These are phyloP conservation scores for Gastrophryne carolinensis DNA, from an alignment of 2,797 vertebrate species.

Conservation along the genomic window DNA sequence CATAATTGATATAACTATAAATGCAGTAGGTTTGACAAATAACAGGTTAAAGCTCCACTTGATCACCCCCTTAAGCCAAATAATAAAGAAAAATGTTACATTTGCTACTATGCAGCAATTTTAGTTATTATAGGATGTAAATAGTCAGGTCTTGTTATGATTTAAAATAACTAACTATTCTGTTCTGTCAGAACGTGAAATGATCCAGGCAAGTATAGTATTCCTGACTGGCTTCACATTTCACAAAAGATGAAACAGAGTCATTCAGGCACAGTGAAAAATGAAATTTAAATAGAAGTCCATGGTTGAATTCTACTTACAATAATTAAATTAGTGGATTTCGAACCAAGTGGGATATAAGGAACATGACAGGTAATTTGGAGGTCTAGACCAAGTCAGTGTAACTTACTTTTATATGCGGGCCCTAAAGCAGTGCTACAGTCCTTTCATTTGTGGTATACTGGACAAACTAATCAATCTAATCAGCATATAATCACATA, in stretches of 20 bases:
- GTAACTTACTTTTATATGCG: too few relatives aligned
- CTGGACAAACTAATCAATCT: too few relatives aligned
- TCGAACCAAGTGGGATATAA: background rate
- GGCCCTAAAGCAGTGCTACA: too few relatives aligned
- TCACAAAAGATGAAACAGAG: background rate
- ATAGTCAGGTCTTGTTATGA: conserved; percentile 7
- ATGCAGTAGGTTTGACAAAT: background rate
- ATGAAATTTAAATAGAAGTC: background rate
- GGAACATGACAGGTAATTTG: background rate
- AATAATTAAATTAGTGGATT: too few relatives aligned
- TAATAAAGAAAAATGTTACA: conserved; percentile 53
- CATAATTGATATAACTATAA: too few relatives aligned
- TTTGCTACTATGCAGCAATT: conserved; percentile 61
- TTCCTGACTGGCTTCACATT: background rate
- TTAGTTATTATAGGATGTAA: conserved; percentile 49
- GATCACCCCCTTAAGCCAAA: conserved; percentile 64
- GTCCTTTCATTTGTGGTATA: too few relatives aligned
- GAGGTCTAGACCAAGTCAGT: too few relatives aligned
- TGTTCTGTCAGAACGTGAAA: conserved; percentile 25
- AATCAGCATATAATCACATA: too few relatives aligned
- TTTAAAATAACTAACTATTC: conserved; percentile 30
- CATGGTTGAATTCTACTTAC: too few relatives aligned
- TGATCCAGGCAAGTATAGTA: conserved; percentile 6
- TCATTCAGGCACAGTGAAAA: background rate
- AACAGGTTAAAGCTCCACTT: conserved; percentile 60